Evolutionary conservation across 2,797 vertebrate species (phyloP).

Genomic region (Semaprochilodus insignis): DNA sequence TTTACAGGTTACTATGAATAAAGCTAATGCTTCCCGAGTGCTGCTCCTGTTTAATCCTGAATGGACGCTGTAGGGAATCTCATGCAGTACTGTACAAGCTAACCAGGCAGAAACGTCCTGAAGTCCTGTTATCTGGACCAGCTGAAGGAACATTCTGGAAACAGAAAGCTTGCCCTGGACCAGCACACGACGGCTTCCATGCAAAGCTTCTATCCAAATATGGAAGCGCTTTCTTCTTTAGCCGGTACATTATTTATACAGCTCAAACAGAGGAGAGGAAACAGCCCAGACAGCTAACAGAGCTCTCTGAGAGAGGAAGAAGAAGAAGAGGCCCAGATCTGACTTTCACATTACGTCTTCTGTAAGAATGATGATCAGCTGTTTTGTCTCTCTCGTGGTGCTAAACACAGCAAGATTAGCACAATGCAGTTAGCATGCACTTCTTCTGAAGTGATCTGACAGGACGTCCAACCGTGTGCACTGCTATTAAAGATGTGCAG

Average conservation of each 20-base stretch:
- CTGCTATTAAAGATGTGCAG: background rate
- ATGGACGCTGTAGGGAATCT: no score
- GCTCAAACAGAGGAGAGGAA: background rate
- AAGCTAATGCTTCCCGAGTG: no score
- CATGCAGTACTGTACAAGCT: no score
- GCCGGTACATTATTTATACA: background rate
- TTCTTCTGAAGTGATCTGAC: background rate
- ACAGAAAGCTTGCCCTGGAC: background rate
- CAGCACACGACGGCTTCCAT: background rate
- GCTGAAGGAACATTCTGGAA: background rate
- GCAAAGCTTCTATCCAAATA: background rate
- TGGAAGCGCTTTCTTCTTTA: background rate
- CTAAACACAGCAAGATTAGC: background rate
- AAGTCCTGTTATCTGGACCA: no score
- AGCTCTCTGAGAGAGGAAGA: background rate
- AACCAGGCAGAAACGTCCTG: no score
- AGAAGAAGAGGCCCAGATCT: background rate
- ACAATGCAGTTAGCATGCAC: background rate
- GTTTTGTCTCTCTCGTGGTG: background rate
- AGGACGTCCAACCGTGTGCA: background rate
- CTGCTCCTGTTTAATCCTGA: no score
- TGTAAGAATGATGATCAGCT: background rate
- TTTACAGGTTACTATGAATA: no score
- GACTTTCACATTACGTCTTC: background rate
- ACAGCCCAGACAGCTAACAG: background rate